Conservation (phyloP, 2,797 vertebrate genomes). For the Remorina albescens region DNA sequence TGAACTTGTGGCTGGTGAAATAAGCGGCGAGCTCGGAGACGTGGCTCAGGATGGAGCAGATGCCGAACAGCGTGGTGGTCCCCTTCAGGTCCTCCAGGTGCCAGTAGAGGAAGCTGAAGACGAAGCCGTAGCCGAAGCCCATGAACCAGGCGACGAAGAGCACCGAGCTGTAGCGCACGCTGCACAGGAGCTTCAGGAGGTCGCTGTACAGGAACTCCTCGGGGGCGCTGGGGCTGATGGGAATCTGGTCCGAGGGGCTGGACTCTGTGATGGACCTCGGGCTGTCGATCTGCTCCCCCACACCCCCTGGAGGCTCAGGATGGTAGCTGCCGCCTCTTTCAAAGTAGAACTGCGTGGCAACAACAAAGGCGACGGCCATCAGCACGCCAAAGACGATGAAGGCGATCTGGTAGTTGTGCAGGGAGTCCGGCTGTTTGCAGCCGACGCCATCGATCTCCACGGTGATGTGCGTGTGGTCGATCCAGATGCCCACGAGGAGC, state of each 20-base stretch:
- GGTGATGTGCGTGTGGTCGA: constrained; percentile 90
- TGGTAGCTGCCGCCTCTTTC: constrained; percentile 73
- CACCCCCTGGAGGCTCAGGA: constrained; percentile 52
- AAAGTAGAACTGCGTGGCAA: constrained; percentile 96
- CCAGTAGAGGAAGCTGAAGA: constrained; percentile 99
- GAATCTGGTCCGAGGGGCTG: constrained; percentile 65
- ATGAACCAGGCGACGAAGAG: constrained; percentile 99
- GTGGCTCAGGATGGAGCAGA: constrained; percentile 96
- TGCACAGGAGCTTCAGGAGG: constrained; percentile 91
- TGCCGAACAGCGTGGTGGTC: constrained; percentile 94
- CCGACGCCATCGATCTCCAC: constrained; percentile 84
- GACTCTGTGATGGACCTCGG: constrained; percentile 63
- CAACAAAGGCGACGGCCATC: constrained; percentile 91
- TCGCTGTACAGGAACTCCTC: constrained; percentile 79
- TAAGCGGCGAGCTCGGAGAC: constrained; percentile 94
- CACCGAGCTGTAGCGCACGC: constrained; percentile 93
- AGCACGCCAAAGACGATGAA: constrained; percentile 96
- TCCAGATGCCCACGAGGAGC: constrained; percentile 96
- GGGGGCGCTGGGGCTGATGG: background rate
- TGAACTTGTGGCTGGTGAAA: constrained; percentile 98
- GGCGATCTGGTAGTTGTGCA: constrained; percentile 93
- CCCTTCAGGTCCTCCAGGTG: constrained; percentile 95
- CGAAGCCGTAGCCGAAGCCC: constrained; percentile 98
- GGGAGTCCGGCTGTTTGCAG: constrained; percentile 85
- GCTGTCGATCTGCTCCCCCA: constrained; percentile 35